Base-by-base conservation (phyloP, 64 coral and sea anemone genomes). In the Montipora capricornis region DNA sequence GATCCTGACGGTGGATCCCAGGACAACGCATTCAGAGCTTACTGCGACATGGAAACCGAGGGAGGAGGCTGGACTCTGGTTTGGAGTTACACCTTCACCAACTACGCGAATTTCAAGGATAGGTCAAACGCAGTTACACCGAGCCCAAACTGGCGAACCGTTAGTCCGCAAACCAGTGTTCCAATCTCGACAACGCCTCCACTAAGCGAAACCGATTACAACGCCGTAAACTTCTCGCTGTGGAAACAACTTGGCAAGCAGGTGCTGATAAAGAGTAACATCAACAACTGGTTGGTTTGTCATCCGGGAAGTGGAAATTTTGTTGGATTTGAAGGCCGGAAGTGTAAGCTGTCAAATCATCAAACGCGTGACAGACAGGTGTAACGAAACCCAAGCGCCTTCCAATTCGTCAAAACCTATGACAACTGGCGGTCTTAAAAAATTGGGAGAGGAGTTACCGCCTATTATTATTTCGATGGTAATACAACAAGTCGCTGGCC, bases 231-330 rank as follows among this genome's bases (percentile, higher is more conserved):
- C 20, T 96, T 96, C 47, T 49, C 22, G 1, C 16, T 71, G 13
- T 96, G 95, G 95, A 76, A 75, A 59, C 53, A 88, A 20, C 17
- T 96, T 88, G 95, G 92, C 3, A 77, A 8, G 1, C 75, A 96
- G 16, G 16, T 96, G 20, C 67, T 96, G 71, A 88, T 96, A 24
- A 94, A 96, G 47, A 87, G 87, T 1, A 96, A 90, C 45, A 48
- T 81, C 13, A 87, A 80, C 75, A 91, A 96, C 51, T 96, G 95
- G 95, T 68, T 96, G 64, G 29, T 88, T 5, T 96, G 95, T 61
- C 8, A 46, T 51, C 78, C 80, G 15, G 91, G 95, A 79, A 87
- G 62, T 5, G 95, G 95, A 3, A 89, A 79, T 80, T 49, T 96
- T 13, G 87, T 91, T 6, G 51, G 51, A 87, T 77, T 96, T 91